These are phyloP conservation scores for Caenorhabditis remanei DNA, from an alignment of 1,140 invertebrate species.

Conservation along the genomic window DNA sequence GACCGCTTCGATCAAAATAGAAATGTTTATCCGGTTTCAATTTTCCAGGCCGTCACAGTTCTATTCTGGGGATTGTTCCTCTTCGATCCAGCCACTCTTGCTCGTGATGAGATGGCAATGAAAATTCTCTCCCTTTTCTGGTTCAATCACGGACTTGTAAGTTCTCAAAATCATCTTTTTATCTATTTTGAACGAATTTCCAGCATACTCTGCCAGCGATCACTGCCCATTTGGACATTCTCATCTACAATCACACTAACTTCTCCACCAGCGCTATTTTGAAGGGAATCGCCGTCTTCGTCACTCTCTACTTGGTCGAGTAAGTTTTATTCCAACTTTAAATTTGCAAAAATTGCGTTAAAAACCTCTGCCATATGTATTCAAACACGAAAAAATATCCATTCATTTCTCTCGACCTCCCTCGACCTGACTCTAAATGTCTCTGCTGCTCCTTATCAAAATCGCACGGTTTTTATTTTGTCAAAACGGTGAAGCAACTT, in stretches of 20 bases:
- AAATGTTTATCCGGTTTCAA: background rate
- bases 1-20: too few species aligned
- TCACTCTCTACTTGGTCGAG: slow-evolving; percentile 66
- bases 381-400: too few species aligned
- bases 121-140: slow-evolving; percentile 61
- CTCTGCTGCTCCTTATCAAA: too few species aligned
- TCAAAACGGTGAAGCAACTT: too few species aligned
- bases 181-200: background rate
- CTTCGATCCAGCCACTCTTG: slow-evolving; percentile 66
- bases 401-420: too few species aligned
- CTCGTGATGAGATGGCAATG: slow-evolving; percentile 67
- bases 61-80: slow-evolving; percentile 70
- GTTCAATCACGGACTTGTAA: slow-evolving; percentile 71
- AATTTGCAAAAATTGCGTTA: slow-evolving; percentile 3
- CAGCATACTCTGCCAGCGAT: slow-evolving; percentile 69
- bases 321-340: slow-evolving; percentile 50
- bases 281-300: slow-evolving; percentile 61
- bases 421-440: too few species aligned
- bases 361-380: background rate
- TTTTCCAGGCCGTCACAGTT: slow-evolving; percentile 69
- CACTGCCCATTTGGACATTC: slow-evolving; percentile 66
- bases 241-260: slow-evolving; percentile 61
- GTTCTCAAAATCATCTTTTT: background rate
- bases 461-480: too few species aligned
- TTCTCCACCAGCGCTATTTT: slow-evolving; percentile 59